Percentiles rank a stretch among this genome's conserved stretches.
Evolutionary conservation across 2,113 vertebrate species (phyloP).

Genomic region (Psilopsiagon aymara): DNA sequence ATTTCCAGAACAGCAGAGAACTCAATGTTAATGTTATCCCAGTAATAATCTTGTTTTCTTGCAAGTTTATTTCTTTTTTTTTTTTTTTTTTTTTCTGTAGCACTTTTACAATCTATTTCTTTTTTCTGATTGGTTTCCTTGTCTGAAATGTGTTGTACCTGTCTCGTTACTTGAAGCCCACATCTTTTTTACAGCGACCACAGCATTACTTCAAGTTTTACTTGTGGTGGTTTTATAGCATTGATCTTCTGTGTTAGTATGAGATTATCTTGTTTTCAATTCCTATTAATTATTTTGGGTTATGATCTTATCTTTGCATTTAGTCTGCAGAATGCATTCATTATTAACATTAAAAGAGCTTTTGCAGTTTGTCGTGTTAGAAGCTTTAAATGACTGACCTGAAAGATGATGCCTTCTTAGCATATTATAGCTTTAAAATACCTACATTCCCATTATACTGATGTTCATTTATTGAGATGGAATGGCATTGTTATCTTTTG

Average conservation of each 20-base stretch:
- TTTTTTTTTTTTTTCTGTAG: not conserved
- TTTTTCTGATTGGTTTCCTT: not conserved
- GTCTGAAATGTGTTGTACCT: not conserved
- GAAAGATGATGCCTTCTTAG: not conserved
- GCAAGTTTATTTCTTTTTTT: not conserved
- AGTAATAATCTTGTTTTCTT: not conserved
- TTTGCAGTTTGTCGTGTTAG: not conserved
- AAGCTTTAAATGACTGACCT: not conserved
- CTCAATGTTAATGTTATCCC: rapidly evolving
- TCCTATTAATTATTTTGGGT: not conserved
- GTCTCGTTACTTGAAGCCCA: not conserved
- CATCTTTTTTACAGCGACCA: not conserved
- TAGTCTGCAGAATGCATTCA: not conserved
- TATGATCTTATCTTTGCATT: not conserved
- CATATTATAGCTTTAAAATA: not conserved
- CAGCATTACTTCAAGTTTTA: not conserved
- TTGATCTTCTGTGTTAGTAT: not conserved
- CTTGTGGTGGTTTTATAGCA: not conserved
- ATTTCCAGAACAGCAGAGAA: not conserved
- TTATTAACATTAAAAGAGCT: not conserved
- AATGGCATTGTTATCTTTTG: not conserved
- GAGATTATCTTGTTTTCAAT: not conserved
- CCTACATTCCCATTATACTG: not conserved
- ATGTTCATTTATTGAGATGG: not conserved
- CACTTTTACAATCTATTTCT: not conserved